Percentiles rank a stretch among this genome's conserved stretches.
phyloP scores from a whole-genome alignment of 2,113 vertebrate species.

The Sprattus sprattus region DNA sequence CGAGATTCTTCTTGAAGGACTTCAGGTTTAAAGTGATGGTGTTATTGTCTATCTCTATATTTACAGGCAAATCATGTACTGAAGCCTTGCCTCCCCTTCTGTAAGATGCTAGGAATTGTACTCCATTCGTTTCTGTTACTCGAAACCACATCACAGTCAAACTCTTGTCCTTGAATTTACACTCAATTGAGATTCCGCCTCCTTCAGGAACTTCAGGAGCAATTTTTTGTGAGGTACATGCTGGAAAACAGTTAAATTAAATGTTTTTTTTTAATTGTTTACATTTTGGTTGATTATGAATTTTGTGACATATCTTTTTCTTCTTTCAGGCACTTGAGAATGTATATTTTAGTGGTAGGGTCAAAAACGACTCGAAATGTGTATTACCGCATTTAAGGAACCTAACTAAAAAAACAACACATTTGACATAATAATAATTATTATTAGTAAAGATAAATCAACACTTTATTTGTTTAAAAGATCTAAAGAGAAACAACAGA shows the following conservation, averaged over 20 bases:
- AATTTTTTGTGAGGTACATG: background rate
- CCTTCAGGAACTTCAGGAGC: background rate
- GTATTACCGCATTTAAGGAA: too few species aligned
- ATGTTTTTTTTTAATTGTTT: too few species aligned
- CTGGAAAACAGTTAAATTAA: background rate
- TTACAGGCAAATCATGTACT: accelerated
- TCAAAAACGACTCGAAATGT: too few species aligned
- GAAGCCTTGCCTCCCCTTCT: background rate
- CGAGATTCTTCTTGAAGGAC: constrained; percentile 14
- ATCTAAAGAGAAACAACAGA: background rate
- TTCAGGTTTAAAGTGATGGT: constrained; percentile 21
- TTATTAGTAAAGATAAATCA: background rate
- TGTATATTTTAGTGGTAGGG: too few species aligned
- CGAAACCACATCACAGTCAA: constrained; percentile 25
- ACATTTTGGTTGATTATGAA: too few species aligned
- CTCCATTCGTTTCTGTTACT: background rate
- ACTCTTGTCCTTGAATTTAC: background rate
- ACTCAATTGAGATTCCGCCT: background rate
- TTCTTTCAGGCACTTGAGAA: too few species aligned
- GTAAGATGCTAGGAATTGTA: constrained; percentile 23
- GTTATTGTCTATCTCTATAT: accelerated
- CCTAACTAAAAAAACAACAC: too few species aligned
- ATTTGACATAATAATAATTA: too few species aligned
- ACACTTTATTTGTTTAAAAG: background rate
- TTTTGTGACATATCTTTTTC: too few species aligned